Evolutionary conservation across 1,140 invertebrate genomes (phyloP), one percentile per base, ranked within the genome.

Genomic region (Pinna nobilis): DNA sequence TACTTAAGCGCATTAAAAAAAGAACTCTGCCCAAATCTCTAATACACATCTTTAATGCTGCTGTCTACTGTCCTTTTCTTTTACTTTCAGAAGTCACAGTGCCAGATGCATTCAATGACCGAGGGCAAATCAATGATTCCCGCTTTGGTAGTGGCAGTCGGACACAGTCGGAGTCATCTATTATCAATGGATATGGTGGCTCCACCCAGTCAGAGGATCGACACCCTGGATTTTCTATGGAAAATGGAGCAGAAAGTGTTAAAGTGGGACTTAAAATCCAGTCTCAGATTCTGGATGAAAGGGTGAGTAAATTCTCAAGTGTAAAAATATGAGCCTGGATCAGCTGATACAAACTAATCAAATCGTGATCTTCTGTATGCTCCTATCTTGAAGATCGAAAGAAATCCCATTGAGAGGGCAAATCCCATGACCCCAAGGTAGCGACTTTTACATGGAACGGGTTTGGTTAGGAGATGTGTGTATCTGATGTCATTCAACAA

Each of bases 251-350:
- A 13, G 82, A 86, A 32, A 71, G 76, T 44, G 77, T 81, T 28
- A 86, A 83, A 68, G 50, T 81, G 2, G 76, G 75, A 60, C 67
- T 86, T 18, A 49, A 77, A 41, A 77, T 81, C 35, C 78, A 82
- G 64, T 71, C 84, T 5, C 60, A 75, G 28, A 74, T 67, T 23
- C 68, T 86, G 3, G 78, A 81, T 77, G 78, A 86, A 25, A 72
- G 77, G 78, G 84, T 86, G 70, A 69, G 74, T 28, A 5, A 20
- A 20, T 47, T 15, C 15, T 47, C 20, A 18, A 20, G 15, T 18
- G 20, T 18, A 18, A 47, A 47, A 18, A 20, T 47, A 47, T 47
- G 15, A 20, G 44, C 15, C 15, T 47, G 15, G 15, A 47, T 20
- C 44, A 15, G 15, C 15, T 47, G n/a, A 15, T 47, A 47, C 44